phyloP scores from a whole-genome alignment of 2,113 vertebrate species.

The Pterocles burchelli region DNA sequence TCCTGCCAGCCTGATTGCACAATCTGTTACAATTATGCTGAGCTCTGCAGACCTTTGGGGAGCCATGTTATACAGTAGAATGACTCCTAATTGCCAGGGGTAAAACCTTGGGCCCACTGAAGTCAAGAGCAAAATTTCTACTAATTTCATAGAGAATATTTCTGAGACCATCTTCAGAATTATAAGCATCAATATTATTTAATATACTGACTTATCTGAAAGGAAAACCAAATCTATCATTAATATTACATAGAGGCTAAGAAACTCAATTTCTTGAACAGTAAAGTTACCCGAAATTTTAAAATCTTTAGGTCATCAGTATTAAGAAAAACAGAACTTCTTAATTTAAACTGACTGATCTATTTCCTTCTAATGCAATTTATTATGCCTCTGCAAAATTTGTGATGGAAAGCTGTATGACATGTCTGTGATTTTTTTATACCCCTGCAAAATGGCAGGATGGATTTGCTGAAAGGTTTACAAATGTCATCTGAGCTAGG shows the following conservation, averaged over 20 bases:
- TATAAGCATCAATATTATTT: slow-evolving; percentile 36
- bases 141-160: slow-evolving; percentile 29
- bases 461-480: neutral
- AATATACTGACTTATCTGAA: slow-evolving; percentile 7
- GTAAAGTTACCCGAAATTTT: slow-evolving; percentile 12
- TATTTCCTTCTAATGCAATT: slow-evolving; percentile 27
- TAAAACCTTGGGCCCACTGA: slow-evolving; percentile 1
- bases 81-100: slow-evolving; percentile 56
- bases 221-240: slow-evolving; percentile 21
- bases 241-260: neutral
- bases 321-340: neutral
- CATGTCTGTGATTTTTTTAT: neutral
- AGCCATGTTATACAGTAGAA: slow-evolving; percentile 43
- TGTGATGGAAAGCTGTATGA: neutral
- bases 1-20: slow-evolving; percentile 48
- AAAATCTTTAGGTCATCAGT: neutral
- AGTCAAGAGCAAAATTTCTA: slow-evolving; percentile 35
- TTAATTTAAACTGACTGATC: slow-evolving; percentile 8
- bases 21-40: slow-evolving; percentile 35
- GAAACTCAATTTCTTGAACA: neutral
- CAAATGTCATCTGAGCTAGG: neutral
- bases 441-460: neutral
- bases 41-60: slow-evolving; percentile 41
- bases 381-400: neutral
- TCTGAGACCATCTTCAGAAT: slow-evolving; percentile 4